Evolutionary conservation across 2,113 vertebrate species (phyloP).

Genomic region (Myotis brandtii): DNA sequence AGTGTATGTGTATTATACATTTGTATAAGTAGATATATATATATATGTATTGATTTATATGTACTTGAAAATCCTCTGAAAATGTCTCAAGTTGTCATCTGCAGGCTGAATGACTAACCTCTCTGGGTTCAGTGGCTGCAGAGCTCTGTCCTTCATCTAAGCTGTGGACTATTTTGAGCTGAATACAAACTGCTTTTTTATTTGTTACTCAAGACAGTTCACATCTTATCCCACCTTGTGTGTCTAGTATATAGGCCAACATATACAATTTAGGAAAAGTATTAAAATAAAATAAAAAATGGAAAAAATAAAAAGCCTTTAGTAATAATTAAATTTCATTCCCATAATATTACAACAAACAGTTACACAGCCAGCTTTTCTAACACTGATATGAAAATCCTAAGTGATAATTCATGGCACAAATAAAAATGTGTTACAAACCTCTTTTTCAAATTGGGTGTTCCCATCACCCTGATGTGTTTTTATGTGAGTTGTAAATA

Average conservation of each 20-base stretch:
- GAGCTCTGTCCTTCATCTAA: conserved; percentile 77
- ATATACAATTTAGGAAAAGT: conserved; percentile 71
- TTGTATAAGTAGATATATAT: not conserved
- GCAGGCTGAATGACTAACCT: conserved; percentile 84
- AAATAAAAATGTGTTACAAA: conserved; percentile 40
- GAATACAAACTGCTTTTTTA: conserved; percentile 82
- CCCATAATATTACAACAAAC: not conserved
- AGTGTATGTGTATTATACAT: not conserved
- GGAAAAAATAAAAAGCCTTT: conserved; percentile 40
- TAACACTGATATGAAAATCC: not conserved
- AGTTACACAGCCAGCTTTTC: not conserved
- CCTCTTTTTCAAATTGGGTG: not conserved
- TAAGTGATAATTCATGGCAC: conserved; percentile 44
- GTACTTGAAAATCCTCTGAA: conserved; percentile 63
- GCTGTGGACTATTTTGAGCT: conserved; percentile 83
- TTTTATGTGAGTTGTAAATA: conserved; percentile 12
- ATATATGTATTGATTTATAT: not conserved
- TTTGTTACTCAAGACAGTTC: conserved; percentile 82
- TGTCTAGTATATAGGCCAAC: conserved; percentile 68
- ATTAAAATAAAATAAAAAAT: conserved; percentile 63
- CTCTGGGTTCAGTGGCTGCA: conserved; percentile 68
- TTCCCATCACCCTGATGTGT: not conserved
- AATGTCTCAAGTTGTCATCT: conserved; percentile 76
- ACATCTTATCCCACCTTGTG: conserved; percentile 67
- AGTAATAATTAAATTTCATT: conserved; percentile 59